Base-by-base conservation (phyloP, 2,113 vertebrate genomes). In the Ancistrus triradiatus region DNA sequence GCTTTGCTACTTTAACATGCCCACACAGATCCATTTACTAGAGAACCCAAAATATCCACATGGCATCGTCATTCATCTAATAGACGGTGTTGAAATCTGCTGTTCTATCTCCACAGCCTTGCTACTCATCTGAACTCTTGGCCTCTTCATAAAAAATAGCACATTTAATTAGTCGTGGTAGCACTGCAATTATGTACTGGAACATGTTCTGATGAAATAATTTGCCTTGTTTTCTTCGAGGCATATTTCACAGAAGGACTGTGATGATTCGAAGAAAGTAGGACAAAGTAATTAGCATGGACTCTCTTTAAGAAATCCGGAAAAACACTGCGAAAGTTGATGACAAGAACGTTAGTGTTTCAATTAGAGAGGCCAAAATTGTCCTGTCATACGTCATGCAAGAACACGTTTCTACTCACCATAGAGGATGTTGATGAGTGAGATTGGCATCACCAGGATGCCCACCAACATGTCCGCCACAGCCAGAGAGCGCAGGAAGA, bases 391-490 rank as follows among this genome's bases (percentile, higher is more conserved):
- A 44, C 43, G n/a, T n/a, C 17, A 19, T 14, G 37, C 14, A 17
- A 10, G 11, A 25, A 6, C 25, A 33, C 19, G 57, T 27, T 19
- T 11, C 13, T 18, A 92, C 96, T 93, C 86, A 99, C 96, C 93
- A 0, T 98, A 99, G 22, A 99, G 88, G 53, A 98, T 92, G 81
- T 96, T 87, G 72, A 99, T 88, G 77, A 99, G 92, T 9, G 96
- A 98, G 58, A 96, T 80, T 0, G 96, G 96, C 96, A 99, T 99
- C 64, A 99, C 96, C 77, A 99, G 89, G 73, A 99, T 94, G 84
- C 95, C 96, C 64, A 99, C 96, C 42, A 99, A 80, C 94, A 98
- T 97, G 81, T 99, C 96, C 1, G 96, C 96, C 68, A 97, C 91
- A 0, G 96, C 95, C 80, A 99, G 83, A 0, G 96, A 99, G 84